Evolutionary conservation across 2,888 invertebrate species (phyloP).

Genomic region (Netelia virgata): DNA sequence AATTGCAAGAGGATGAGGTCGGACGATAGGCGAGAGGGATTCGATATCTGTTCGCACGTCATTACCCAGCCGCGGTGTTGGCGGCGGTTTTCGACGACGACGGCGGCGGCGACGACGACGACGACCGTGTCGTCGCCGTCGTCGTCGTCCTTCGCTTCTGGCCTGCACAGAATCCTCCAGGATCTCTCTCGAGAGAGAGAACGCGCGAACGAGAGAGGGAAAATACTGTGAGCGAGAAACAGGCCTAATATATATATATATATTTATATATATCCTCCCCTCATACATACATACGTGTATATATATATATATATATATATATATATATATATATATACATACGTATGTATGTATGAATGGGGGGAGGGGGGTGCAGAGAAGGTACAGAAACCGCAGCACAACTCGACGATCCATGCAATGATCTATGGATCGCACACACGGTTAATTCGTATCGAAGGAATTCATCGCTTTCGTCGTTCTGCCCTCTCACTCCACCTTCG

Average conservation of each 20-base stretch:
- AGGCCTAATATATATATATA: not conserved
- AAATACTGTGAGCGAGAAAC: conserved; percentile 11
- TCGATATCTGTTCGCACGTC: conserved; percentile 85
- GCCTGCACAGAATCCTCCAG: conserved; percentile 73
- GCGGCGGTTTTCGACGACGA: conserved; percentile 68
- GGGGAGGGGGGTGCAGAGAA: too few species aligned
- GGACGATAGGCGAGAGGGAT: conserved; percentile 77
- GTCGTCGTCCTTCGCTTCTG: conserved; percentile 45
- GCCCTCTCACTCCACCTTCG: conserved; percentile 7
- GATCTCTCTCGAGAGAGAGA: conserved; percentile 67
- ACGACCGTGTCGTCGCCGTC: conserved; percentile 71
- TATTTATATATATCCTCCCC: too few species aligned
- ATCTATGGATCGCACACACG: conserved; percentile 76
- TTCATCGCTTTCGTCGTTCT: conserved; percentile 67
- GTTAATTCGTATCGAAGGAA: conserved; percentile 78
- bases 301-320: not conserved
- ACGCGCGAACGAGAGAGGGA: not conserved
- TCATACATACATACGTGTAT: not conserved
- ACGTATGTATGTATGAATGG: too few species aligned
- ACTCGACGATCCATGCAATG: conserved; percentile 69
- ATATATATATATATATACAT: not conserved
- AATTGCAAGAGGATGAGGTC: conserved; percentile 61
- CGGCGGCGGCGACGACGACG: conserved; percentile 66
- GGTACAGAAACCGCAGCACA: conserved; percentile 53
- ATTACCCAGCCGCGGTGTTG: conserved; percentile 82